Evolutionary conservation across 2,113 vertebrate species (phyloP).

Genomic region (Nansenia antarctica): DNA sequence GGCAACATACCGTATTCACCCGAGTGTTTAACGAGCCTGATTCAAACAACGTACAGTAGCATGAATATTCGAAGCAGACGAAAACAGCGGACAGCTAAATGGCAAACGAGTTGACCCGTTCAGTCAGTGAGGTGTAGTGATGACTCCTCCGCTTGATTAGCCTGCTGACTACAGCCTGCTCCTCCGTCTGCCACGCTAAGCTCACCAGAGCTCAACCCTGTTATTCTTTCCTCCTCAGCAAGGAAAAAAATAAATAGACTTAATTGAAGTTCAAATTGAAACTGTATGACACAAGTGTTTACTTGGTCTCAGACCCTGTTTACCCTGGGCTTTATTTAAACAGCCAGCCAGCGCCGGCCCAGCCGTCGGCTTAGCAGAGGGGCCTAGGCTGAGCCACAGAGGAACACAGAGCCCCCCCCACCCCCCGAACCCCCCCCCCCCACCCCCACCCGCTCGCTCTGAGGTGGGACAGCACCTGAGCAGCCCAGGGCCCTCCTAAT

Average conservation of each 20-base stretch:
- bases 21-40: no score
- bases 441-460: no score
- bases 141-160: neutral
- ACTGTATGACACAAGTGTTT: conserved; percentile 58
- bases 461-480: conserved; percentile 12
- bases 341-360: conserved; percentile 13
- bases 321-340: conserved; percentile 52
- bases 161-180: neutral
- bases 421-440: neutral
- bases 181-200: conserved; percentile 2
- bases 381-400: conserved; percentile 8
- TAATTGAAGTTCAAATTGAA: conserved; percentile 41
- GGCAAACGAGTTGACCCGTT: neutral
- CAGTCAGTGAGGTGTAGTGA: neutral
- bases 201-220: conserved; percentile 31
- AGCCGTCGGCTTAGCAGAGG: conserved; percentile 11
- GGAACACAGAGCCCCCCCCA: neutral
- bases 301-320: conserved; percentile 53
- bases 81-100: no score
- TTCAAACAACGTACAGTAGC: neutral
- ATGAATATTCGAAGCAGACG: no score
- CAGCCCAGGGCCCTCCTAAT: conserved; percentile 19
- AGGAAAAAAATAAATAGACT: conserved; percentile 44
- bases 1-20: no score
- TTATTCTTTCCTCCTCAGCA: conserved; percentile 50